Conservation (phyloP, 2,797 vertebrate genomes). For the Tolypeutes matacus region DNA sequence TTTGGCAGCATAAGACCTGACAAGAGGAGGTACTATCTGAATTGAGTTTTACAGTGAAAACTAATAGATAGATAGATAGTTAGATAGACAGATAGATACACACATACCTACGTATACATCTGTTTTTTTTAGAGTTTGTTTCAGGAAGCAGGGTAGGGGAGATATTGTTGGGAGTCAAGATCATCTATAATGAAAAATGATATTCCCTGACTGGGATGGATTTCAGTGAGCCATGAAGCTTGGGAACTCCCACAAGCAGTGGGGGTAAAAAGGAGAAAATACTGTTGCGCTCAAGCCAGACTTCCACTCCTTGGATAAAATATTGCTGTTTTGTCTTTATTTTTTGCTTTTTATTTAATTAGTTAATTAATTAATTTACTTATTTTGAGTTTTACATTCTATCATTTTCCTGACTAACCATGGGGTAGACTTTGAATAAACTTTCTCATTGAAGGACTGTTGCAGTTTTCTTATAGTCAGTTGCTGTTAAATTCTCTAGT, state of each 20-base stretch:
- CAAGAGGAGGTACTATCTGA: neutral
- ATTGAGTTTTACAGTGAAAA: neutral
- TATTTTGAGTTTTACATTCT: neutral
- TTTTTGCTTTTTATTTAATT: too few relatives aligned
- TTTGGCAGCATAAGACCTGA: neutral
- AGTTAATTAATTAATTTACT: too few relatives aligned
- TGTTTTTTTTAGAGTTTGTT: neutral
- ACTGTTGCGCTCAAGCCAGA: neutral
- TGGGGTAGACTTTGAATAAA: too few relatives aligned
- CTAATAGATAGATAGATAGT: too few relatives aligned
- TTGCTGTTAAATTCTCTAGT: neutral
- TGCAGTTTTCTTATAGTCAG: neutral
- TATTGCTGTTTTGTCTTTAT: neutral
- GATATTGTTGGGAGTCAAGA: neutral
- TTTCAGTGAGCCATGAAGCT: neutral
- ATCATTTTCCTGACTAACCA: neutral
- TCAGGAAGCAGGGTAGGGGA: neutral
- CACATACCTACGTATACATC: neutral
- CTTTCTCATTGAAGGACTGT: neutral
- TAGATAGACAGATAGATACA: too few relatives aligned
- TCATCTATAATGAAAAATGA: rapidly evolving
- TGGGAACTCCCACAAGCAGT: too few relatives aligned
- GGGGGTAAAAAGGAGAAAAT: neutral
- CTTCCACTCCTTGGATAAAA: neutral
- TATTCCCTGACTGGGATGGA: neutral